phyloP scores from a whole-genome alignment of 2,113 vertebrate species.

The Ovibos moschatus region DNA sequence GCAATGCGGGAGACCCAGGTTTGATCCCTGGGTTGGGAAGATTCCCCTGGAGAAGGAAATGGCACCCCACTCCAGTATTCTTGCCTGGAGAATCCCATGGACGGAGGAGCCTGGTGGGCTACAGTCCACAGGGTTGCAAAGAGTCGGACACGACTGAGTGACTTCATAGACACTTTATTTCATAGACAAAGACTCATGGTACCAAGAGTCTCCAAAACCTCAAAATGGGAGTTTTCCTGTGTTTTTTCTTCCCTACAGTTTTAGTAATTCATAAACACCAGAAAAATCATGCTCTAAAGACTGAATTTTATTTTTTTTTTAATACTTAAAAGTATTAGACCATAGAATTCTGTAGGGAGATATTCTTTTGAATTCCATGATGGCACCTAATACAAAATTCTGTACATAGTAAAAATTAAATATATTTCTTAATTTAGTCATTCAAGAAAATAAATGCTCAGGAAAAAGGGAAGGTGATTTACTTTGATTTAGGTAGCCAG shows the following conservation, averaged over 20 bases:
- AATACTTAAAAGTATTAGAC: neutral
- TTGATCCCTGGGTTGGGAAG: no score
- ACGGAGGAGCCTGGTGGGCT: no score
- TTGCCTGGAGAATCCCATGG: no score
- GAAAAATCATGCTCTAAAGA: neutral
- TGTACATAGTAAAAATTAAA: neutral
- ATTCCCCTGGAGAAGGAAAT: no score
- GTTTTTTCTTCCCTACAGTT: neutral
- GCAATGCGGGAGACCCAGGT: no score
- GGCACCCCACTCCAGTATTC: no score
- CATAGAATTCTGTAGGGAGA: neutral
- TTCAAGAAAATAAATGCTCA: neutral
- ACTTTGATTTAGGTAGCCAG: neutral
- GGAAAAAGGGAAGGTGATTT: neutral
- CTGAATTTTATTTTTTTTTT: slow-evolving; percentile 10
- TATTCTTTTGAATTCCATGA: slow-evolving; percentile 3
- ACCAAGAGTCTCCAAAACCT: neutral
- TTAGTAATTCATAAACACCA: slow-evolving; percentile 5
- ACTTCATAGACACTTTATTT: no score
- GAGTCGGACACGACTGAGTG: no score
- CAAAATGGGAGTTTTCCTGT: neutral
- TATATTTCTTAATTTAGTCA: slow-evolving; percentile 19
- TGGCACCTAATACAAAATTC: neutral
- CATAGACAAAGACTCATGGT: neutral
- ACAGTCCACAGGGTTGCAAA: no score